phyloP scores from a whole-genome alignment of 2,888 invertebrate genomes.

The Tryphoninae sp. region DNA sequence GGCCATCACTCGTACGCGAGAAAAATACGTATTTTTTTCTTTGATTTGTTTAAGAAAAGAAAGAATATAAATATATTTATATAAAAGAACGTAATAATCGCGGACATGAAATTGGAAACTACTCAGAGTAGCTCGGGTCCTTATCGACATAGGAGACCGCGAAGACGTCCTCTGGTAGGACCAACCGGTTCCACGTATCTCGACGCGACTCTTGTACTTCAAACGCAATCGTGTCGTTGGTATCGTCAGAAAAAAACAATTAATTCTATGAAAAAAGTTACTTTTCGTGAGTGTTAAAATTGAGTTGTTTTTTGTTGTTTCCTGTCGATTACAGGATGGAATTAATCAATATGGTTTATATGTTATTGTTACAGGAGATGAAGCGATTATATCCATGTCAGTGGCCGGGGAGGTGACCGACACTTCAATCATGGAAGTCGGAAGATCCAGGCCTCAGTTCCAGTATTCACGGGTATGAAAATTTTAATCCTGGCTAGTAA shows the following conservation, averaged over 20 bases:
- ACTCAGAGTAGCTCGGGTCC: conserved; percentile 63
- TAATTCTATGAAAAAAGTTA: conserved; percentile 69
- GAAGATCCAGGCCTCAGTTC: conserved; percentile 79
- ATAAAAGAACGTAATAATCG: neutral
- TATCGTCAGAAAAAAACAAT: conserved; percentile 70
- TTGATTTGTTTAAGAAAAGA: conserved; percentile 12
- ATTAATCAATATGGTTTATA: neutral
- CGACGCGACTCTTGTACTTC: conserved; percentile 74
- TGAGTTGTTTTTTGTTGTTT: neutral
- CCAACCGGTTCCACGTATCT: conserved; percentile 77
- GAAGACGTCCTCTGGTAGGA: conserved; percentile 76
- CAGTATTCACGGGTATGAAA: conserved; percentile 79
- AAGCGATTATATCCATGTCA: conserved; percentile 82
- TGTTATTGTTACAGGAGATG: conserved; percentile 80
- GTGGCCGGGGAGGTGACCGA: conserved; percentile 81
- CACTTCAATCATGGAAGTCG: conserved; percentile 79
- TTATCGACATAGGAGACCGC: conserved; percentile 74
- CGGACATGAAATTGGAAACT: conserved; percentile 70
- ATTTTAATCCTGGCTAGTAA: conserved; percentile 8
- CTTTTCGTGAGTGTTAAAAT: conserved; percentile 75
- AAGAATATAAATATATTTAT: conserved; percentile 1
- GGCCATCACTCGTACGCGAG: neutral
- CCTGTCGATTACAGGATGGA: neutral
- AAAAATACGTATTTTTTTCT: neutral
- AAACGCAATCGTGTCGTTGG: conserved; percentile 76